Evolutionary conservation across 2,888 invertebrate genomes (phyloP).

Genomic region (Prionchulus punctatus): DNA sequence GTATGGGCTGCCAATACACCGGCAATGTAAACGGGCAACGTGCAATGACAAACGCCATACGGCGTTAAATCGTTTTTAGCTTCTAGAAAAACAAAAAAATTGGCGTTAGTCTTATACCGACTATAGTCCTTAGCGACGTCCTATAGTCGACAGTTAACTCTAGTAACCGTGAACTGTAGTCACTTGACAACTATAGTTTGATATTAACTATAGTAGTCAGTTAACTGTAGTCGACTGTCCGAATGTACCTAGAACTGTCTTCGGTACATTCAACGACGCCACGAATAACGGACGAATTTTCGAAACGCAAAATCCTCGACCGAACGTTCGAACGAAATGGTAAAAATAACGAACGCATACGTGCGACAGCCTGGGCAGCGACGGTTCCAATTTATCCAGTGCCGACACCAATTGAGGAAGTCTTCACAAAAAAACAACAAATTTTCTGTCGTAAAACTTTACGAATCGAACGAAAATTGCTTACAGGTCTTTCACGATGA

Average conservation of each 20-base stretch:
- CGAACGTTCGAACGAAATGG: constrained; percentile 49
- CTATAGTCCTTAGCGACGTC: too few relatives aligned
- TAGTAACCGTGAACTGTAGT: too few relatives aligned
- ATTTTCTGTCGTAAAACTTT: not conserved
- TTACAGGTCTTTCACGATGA: constrained; percentile 14
- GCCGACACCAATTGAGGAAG: not conserved
- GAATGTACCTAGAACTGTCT: not conserved
- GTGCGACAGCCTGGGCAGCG: constrained; percentile 29
- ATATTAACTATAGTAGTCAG: too few relatives aligned
- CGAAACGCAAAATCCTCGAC: constrained; percentile 44
- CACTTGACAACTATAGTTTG: too few relatives aligned
- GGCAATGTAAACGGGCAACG: constrained; percentile 34
- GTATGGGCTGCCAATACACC: constrained; percentile 33
- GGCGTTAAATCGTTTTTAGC: constrained; percentile 13
- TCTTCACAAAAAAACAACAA: not conserved
- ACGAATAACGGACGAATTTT: constrained; percentile 34
- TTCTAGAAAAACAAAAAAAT: constrained; percentile 11
- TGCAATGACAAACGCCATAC: constrained; percentile 27
- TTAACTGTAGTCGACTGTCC: too few relatives aligned
- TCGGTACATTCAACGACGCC: constrained; percentile 12
- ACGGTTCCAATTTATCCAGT: not conserved
- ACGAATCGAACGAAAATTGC: not conserved
- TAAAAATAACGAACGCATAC: constrained; percentile 44
- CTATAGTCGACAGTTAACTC: not conserved
- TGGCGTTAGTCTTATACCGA: too few relatives aligned